phyloP scores from a whole-genome alignment of 2,113 vertebrate species.

The Rhinopomastus cyanomelas region DNA sequence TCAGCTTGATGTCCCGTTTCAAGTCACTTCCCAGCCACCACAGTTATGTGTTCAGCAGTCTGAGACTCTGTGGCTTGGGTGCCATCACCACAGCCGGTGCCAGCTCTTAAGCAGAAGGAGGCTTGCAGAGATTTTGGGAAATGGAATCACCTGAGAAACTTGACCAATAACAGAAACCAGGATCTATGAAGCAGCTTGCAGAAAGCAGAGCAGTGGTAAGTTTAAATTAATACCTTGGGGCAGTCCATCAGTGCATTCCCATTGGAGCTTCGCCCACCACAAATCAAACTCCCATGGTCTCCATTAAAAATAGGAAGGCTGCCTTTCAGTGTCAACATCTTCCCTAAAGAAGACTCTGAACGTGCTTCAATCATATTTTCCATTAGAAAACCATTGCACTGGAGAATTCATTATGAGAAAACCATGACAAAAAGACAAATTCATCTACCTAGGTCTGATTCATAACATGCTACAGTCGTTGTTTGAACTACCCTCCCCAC shows the following conservation, averaged over 20 bases:
- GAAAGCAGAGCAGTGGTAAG: neutral
- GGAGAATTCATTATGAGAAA: neutral
- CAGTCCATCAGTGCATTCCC: neutral
- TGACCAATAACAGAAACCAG: neutral
- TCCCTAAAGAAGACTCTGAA: neutral
- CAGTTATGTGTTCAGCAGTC: neutral
- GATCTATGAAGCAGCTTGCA: neutral
- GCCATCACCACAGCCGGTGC: neutral
- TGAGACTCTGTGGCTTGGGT: neutral
- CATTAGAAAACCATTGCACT: neutral
- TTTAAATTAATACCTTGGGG: neutral
- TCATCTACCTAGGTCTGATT: neutral
- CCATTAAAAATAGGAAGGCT: neutral
- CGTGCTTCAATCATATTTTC: neutral
- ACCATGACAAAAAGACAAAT: neutral
- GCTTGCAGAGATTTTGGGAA: neutral
- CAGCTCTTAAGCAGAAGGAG: neutral
- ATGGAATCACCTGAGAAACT: neutral
- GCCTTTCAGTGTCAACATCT: neutral
- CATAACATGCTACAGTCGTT: neutral
- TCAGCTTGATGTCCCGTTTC: neutral
- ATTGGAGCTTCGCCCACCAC: neutral
- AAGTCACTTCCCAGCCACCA: neutral
- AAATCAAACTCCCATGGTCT: neutral
- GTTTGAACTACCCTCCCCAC: neutral